These are phyloP conservation scores for Vanacampus margaritifer DNA, from an alignment of 2,113 vertebrate species.

Conservation along the genomic window DNA sequence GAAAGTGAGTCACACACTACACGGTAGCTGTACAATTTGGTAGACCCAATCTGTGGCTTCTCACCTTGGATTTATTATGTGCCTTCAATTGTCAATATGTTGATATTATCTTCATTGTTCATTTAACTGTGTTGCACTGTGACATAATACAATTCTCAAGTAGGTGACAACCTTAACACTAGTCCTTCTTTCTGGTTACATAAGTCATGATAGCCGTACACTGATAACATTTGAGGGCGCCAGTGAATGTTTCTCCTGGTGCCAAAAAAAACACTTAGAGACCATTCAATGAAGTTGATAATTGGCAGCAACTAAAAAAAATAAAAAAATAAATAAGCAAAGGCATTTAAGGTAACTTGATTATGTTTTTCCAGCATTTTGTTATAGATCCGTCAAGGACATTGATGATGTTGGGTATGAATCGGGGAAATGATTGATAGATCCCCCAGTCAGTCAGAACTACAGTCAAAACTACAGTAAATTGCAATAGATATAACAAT, in stretches of 20 bases:
- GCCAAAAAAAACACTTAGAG: conserved; percentile 33
- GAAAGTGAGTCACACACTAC: conserved; percentile 43
- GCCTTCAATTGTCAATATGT: background rate
- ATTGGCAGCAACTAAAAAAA: conserved; percentile 1
- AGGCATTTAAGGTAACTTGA: background rate
- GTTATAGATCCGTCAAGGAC: background rate
- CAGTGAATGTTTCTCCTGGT: conserved; percentile 21
- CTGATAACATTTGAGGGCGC: conserved; percentile 17
- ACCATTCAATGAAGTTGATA: conserved; percentile 29
- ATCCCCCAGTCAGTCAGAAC: too few species aligned
- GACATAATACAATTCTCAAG: conserved; percentile 3
- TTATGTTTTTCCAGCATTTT: background rate
- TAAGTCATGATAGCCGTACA: conserved; percentile 20
- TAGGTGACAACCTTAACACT: conserved; percentile 9
- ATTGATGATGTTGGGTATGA: background rate
- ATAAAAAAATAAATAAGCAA: too few species aligned
- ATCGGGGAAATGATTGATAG: too few species aligned
- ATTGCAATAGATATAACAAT: background rate
- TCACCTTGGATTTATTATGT: background rate
- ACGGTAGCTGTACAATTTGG: conserved; percentile 11
- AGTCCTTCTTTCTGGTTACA: conserved; percentile 6
- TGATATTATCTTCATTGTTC: background rate
- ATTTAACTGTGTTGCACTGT: background rate
- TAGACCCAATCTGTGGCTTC: background rate
- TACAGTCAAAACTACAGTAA: background rate